A percentile compares a stretch with the other conserved stretches of the same genome.
These are phyloP conservation scores for Botia kubotai DNA, from an alignment of 2,797 vertebrate species.

Conservation along the genomic window DNA sequence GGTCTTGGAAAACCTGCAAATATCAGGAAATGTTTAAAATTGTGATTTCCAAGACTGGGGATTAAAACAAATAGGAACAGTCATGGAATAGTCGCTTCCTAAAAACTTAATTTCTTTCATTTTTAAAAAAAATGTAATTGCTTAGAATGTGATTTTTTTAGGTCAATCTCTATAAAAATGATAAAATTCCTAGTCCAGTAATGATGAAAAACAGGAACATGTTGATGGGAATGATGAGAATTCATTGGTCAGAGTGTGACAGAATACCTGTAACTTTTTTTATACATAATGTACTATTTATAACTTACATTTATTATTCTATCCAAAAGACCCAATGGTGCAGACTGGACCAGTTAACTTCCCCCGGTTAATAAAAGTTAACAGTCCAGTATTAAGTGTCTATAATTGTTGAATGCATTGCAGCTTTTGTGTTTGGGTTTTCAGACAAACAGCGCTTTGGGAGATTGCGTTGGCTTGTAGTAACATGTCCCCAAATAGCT, in stretches of 20 bases:
- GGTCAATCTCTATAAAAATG: too few species aligned
- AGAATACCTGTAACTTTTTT: neutral
- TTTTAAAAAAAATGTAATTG: neutral
- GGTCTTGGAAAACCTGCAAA: neutral
- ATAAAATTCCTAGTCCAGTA: neutral
- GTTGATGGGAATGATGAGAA: neutral
- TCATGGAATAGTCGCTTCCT: too few species aligned
- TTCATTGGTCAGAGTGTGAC: neutral
- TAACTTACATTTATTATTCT: neutral
- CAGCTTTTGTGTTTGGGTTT: conserved; percentile 18
- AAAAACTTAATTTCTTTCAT: too few species aligned
- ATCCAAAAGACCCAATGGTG: neutral
- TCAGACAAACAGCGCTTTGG: conserved; percentile 26
- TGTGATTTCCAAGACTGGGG: neutral
- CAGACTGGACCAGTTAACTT: neutral
- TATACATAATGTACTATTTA: neutral
- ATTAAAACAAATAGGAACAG: too few species aligned
- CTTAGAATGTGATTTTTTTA: neutral
- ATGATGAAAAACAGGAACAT: neutral
- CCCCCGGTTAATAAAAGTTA: too few species aligned
- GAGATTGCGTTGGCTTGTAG: conserved; percentile 24
- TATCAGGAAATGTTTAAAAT: neutral
- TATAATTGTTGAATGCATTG: neutral
- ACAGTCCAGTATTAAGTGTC: neutral
- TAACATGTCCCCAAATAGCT: conserved; percentile 32